Evolutionary conservation across 2,113 vertebrate genomes (phyloP).

Genomic region (Microtus ochrogaster): DNA sequence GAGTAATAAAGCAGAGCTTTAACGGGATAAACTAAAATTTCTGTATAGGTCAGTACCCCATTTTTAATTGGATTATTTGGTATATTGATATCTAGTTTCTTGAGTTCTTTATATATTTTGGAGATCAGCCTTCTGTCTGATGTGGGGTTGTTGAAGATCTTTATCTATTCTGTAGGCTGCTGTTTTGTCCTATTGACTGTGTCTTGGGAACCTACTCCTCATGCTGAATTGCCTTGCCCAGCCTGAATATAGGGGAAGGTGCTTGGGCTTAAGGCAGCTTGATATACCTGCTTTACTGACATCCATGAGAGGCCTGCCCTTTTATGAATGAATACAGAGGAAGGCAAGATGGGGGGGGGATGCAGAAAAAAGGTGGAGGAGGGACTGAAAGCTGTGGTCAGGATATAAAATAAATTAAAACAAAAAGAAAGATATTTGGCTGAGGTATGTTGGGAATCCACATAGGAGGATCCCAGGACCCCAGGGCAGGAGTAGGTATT

Average conservation of each 20-base stretch:
- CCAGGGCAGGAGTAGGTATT: background rate
- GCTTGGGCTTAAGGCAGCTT: background rate
- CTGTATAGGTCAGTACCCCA: background rate
- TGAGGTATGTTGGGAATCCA: background rate
- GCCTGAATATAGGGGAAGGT: background rate
- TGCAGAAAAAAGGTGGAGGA: background rate
- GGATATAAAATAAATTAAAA: background rate
- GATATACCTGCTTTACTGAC: background rate
- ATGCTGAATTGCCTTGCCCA: background rate
- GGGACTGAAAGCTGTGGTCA: background rate
- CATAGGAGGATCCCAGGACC: background rate
- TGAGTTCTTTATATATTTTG: background rate
- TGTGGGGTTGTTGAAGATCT: background rate
- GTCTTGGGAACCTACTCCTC: background rate
- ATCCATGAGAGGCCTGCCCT: background rate
- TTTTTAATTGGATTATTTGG: background rate
- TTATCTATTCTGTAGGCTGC: background rate
- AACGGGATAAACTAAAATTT: background rate
- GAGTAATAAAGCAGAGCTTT: too few relatives aligned
- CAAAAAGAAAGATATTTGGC: background rate
- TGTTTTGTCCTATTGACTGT: background rate
- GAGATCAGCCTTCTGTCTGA: background rate
- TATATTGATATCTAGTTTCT: background rate
- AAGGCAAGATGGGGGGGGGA: background rate
- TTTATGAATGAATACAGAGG: background rate